Evolutionary conservation across 2,797 vertebrate genomes (phyloP).

Genomic region (Pampus argenteus): DNA sequence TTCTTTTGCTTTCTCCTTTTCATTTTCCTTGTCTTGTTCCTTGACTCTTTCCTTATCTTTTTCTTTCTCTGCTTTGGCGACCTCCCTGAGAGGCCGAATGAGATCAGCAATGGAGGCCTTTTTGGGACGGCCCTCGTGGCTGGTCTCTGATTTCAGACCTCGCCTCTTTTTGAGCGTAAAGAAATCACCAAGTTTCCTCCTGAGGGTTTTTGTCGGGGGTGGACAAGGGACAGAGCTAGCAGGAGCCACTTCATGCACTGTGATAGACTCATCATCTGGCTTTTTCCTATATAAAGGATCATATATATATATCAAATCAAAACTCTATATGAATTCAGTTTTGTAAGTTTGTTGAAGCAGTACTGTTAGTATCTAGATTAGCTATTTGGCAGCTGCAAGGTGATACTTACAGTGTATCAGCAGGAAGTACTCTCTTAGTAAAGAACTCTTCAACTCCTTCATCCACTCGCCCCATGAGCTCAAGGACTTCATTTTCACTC

Average conservation of each 20-base stretch:
- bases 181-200: slow-evolving; percentile 97
- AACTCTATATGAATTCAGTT: not conserved
- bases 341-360: not conserved
- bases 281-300: slow-evolving; percentile 76
- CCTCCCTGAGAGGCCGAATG: slow-evolving; percentile 90
- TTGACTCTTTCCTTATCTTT: slow-evolving; percentile 85
- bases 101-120: slow-evolving; percentile 93
- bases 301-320: slow-evolving; percentile 34
- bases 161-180: slow-evolving; percentile 95
- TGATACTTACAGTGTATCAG: slow-evolving; percentile 90
- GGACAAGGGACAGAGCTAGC: slow-evolving; percentile 82
- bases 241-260: slow-evolving; percentile 82
- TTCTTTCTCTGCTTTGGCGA: slow-evolving; percentile 87
- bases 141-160: slow-evolving; percentile 83
- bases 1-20: slow-evolving; percentile 79
- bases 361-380: not conserved
- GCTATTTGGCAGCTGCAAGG: slow-evolving; percentile 18
- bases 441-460: slow-evolving; percentile 99
- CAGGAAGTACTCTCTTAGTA: slow-evolving; percentile 92
- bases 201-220: slow-evolving; percentile 90
- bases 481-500: slow-evolving; percentile 91
- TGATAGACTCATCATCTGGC: slow-evolving; percentile 81
- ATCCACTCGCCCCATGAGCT: slow-evolving; percentile 92
- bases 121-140: slow-evolving; percentile 85
- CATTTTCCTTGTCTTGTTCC: slow-evolving; percentile 83